Conservation (phyloP, 1,140 invertebrate species). For the Hylaeus volcanicus region DNA sequence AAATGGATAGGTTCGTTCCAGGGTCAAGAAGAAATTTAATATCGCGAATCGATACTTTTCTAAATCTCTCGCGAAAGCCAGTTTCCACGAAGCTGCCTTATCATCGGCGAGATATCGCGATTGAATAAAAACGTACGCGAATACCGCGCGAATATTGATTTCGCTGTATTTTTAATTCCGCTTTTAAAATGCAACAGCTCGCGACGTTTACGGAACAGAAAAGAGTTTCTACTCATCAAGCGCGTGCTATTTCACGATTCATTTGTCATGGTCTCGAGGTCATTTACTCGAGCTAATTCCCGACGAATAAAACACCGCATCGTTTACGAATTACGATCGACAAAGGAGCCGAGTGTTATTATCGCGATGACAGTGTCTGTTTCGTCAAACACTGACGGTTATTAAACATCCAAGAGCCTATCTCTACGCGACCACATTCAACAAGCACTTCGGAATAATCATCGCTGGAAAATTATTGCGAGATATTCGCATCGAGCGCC, state of each 20-base stretch:
- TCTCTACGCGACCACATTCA: neutral
- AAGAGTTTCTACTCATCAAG: neutral
- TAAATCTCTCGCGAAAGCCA: neutral
- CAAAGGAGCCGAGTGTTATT: neutral
- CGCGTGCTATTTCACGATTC: neutral
- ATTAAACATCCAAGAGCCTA: constrained; percentile 3
- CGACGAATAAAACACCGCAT: neutral
- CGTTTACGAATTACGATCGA: neutral
- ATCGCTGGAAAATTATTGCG: neutral
- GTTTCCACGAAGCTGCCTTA: neutral
- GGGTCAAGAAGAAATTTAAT: constrained; percentile 56
- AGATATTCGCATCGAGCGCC: too few relatives aligned
- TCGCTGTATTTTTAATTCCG: constrained; percentile 13
- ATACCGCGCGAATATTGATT: constrained; percentile 13
- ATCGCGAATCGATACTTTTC: constrained; percentile 47
- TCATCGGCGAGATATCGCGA: constrained; percentile 8
- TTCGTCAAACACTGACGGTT: constrained; percentile 3
- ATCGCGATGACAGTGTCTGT: constrained; percentile 9
- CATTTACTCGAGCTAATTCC: neutral
- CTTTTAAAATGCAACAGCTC: neutral
- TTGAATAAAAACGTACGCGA: neutral
- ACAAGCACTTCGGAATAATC: neutral
- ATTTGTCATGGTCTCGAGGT: neutral
- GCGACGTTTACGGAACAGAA: neutral
- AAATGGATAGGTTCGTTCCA: constrained; percentile 34